Evolutionary conservation across 2,113 vertebrate species (phyloP).

Genomic region (rabbit (Oryctolagus cuniculus)): DNA sequence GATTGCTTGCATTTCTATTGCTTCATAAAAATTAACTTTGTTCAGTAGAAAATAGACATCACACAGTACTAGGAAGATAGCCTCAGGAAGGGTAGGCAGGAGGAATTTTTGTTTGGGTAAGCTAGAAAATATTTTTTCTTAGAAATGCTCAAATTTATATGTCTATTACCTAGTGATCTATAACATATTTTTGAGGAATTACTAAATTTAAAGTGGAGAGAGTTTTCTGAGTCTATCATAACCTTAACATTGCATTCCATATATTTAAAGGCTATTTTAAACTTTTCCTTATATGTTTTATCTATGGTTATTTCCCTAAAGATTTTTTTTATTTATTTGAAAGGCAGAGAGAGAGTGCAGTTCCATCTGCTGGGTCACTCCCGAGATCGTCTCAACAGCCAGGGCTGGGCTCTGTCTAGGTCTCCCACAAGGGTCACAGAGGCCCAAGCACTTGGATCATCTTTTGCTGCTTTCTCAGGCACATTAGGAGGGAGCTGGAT

Average conservation of each 20-base stretch:
- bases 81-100: constrained; percentile 8
- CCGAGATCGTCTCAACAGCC: too few relatives aligned
- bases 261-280: constrained; percentile 2
- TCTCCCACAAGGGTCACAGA: too few relatives aligned
- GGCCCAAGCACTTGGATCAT: too few relatives aligned
- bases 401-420: too few relatives aligned
- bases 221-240: background rate
- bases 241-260: background rate
- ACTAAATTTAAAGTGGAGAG: constrained; percentile 7
- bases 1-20: background rate
- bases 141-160: constrained; percentile 37
- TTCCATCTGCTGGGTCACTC: too few relatives aligned
- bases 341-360: too few relatives aligned
- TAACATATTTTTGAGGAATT: background rate
- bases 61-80: background rate
- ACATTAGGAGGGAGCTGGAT: too few relatives aligned
- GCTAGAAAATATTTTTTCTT: constrained; percentile 46
- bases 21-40: constrained; percentile 26
- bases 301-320: background rate
- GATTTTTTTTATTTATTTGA: too few relatives aligned
- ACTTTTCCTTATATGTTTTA: background rate
- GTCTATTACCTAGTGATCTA: background rate
- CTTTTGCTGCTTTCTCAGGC: too few relatives aligned
- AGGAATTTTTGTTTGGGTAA: background rate
- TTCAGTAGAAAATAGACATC: background rate